Evolutionary conservation across 2,888 invertebrate species (phyloP), one percentile per base, ranked within the genome.

Genomic region (Epirrhoe tristata): DNA sequence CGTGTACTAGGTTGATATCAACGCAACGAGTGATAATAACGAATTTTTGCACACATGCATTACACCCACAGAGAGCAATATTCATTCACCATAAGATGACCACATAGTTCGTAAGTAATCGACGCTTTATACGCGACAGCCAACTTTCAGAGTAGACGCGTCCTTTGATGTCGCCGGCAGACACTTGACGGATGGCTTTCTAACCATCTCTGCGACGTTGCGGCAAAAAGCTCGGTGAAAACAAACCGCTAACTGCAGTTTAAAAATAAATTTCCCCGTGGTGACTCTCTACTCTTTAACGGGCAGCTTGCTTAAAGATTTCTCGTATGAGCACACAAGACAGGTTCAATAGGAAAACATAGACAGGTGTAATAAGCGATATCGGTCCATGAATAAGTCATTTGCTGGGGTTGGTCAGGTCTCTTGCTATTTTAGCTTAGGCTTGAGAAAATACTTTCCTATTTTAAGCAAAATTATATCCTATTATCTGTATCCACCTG

Each of bases 181-280:
- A 82, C 86, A 87, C 87, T 81, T 88, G 91, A 93, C 86, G 81
- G 91, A 92, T 93, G 87, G 86, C 93, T 93, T 93, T 93, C 93
- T 92, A 92, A 91, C 88, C 86, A 83, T 83, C 84, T 82, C 80
- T 73, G 81, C 84, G 86, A 85, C 87, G 82, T 79, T 77, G 80
- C 78, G 67, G 86, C 84, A 88, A 90, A 90, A 91, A 91, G 87
- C 88, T 83, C 78, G 82, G 90, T 84, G 92, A 91, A 93, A 92
- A 89, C 85, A 76, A 81, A 82, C 85, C 81, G 81, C 85, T 89
- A 90, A 88, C 86, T 87, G 82, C 85, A 81, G 84, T 84, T 88
- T 89, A 86, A 87, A 87, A 88, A 89, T 87, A 89, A 82, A 86
- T 86, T 81, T 81, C 74, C 79, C 72, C 70, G 75, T 76, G 71